Base-by-base conservation (phyloP, 2,113 vertebrate genomes). In the Atherinomorus stipes region DNA sequence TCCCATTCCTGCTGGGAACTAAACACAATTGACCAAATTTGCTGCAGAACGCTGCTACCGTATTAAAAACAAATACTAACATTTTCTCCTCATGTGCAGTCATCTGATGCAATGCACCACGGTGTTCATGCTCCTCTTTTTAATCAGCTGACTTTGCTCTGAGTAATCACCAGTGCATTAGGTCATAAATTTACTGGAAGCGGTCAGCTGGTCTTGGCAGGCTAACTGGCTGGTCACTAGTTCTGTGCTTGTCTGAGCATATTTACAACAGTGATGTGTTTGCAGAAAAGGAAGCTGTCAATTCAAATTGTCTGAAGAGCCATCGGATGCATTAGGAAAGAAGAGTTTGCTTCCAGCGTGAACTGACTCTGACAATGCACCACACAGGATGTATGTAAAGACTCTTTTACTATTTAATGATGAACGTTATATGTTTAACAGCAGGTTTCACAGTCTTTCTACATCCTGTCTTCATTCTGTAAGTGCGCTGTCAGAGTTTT, bases 161-260 rank as follows among this genome's bases (percentile, higher is more conserved):
- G 45, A 76, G 28, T 64, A 76, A 79, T 83, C 64, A 76, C 26
- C 11, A 31, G n/a, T 60, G 63, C 64, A 75, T 86, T 81, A 80
- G 64, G 56, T 64, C 81, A 70, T 69, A 77, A n/a, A 80, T 80
- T 82, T 84, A 80, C 69, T 42, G 72, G 78, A 81, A 85, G 56
- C 58, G 59, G 72, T 76, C 76, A 64, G 59, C 78, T 78, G 69
- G 44, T 66, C n/a, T 51, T 76, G 59, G 63, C 63, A 22, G 47
- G 28, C 21, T 23, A 52, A 37, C 21, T 52, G 47, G 59, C 59
- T 10, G 6, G 21, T 58, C 53, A 66, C 23, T 75, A 50, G 11
- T 50, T 72, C 64, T 57, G 42, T 28, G 49, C 62, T 74, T 66
- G 9, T 53, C 57, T 57, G 34, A 62, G 74, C 56, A 70, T 19